These are phyloP conservation scores for Arbacia lixula DNA, from an alignment of 53 echinoderm and acorn worm genomes.

Conservation along the genomic window DNA sequence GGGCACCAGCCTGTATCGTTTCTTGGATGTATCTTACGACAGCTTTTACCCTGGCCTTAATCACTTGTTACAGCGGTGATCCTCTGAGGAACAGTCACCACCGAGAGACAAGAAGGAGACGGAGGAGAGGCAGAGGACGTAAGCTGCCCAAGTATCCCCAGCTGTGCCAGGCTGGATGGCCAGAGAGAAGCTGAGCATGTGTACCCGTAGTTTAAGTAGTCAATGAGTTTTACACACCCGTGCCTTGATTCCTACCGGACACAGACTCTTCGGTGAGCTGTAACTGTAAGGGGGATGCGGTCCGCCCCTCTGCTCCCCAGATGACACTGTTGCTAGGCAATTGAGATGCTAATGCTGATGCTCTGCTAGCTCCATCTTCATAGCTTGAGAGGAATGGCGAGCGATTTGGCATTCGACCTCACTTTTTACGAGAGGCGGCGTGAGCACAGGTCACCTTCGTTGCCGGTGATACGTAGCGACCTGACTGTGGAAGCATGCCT, in stretches of 20 bases:
- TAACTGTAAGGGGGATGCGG: conserved; percentile 42
- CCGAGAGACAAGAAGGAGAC: neutral
- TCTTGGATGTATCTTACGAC: conserved; percentile 33
- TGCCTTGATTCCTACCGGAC: conserved; percentile 22
- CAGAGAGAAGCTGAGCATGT: conserved; percentile 12
- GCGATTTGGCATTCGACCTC: conserved; percentile 56
- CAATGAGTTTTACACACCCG: conserved; percentile 40
- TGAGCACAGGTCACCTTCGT: conserved; percentile 52
- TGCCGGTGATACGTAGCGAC: conserved; percentile 49
- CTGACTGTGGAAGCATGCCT: conserved; percentile 48
- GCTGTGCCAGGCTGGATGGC: conserved; percentile 10
- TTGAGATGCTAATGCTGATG: conserved; percentile 49
- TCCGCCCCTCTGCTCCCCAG: conserved; percentile 10
- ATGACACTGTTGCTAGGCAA: conserved; percentile 50
- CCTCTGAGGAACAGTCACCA: conserved; percentile 20
- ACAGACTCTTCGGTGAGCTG: neutral
- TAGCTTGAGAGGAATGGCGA: conserved; percentile 34
- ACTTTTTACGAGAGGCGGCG: conserved; percentile 51
- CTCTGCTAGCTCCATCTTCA: conserved; percentile 40
- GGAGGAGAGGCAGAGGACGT: neutral
- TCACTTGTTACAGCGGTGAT: conserved; percentile 39
- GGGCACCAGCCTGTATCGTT: conserved; percentile 34
- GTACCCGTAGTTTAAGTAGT: conserved; percentile 33
- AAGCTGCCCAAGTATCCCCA: neutral
- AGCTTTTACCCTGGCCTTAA: conserved; percentile 40